Conservation (phyloP, 2,113 vertebrate species). For the Butorides virescens region DNA sequence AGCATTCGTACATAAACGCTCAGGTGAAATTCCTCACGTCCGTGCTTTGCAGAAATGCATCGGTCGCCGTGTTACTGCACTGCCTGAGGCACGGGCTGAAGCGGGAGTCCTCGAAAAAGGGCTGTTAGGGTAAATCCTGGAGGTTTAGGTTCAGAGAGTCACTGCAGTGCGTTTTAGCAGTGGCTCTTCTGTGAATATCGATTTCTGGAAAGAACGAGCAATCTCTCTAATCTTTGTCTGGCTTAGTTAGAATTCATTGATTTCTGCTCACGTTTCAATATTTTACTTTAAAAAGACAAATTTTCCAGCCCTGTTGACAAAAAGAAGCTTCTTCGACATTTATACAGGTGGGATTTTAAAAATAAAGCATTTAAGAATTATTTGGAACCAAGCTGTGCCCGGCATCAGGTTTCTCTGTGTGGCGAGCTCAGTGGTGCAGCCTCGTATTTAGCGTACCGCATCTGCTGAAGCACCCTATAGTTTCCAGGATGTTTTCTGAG, state of each 20-base stretch:
- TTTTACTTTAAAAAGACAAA: not conserved
- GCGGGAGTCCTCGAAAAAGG: not conserved
- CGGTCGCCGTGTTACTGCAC: accelerated
- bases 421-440: not conserved
- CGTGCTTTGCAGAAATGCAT: not conserved
- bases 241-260: not conserved
- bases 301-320: not conserved
- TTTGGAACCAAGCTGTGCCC: not conserved
- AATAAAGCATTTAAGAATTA: not conserved
- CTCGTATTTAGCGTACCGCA: not conserved
- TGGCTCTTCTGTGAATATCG: not conserved
- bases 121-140: not conserved
- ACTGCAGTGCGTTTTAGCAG: not conserved
- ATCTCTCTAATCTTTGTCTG: not conserved
- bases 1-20: accelerated
- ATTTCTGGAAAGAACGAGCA: not conserved
- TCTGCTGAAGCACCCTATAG: conserved; percentile 54
- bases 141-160: not conserved
- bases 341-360: not conserved
- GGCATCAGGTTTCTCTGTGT: not conserved
- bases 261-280: not conserved
- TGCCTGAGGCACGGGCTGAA: not conserved
- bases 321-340: not conserved
- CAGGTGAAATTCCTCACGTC: not conserved
- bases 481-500: conserved; percentile 45